Base-by-base conservation (phyloP, 2,888 invertebrate genomes). In the Erebia palarica region DNA sequence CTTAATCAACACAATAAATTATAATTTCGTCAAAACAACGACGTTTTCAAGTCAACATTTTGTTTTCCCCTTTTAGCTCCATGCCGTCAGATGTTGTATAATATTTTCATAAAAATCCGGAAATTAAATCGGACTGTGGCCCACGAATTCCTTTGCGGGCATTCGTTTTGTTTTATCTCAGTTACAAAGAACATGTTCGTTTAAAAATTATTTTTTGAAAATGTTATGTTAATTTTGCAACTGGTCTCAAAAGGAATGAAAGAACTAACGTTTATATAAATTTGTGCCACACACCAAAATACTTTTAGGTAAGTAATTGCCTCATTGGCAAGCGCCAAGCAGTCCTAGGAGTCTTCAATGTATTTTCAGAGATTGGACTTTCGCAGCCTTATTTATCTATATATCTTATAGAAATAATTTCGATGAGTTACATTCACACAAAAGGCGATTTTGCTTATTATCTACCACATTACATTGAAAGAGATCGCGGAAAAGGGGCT, bases 21-120 rank as follows among this genome's bases (percentile, higher is more conserved):
- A 36, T 36, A 36, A 36, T 36, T 36, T 36, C 7, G 36, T 36
- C 36, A 36, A 36, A 36, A 36, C 36, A 36, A 36, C 27, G 27
- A 27, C 36, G 36, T 36, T 36, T 36, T 36, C 36, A 36, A 36
- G 36, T 36, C 5, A 7, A 74, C 72, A 70, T 21, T 71, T 74
- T 70, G 70, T 73, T 73, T 69, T 72, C 70, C 74, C 66, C 74
- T 74, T 74, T 60, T 69, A 18, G 18, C 68, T 51, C 53, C 67
- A 18, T 47, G 49, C 73, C 74, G 70, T 71, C 74, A 76, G 77
- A 75, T 75, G 75, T 71, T 75, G 77, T 75, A 75, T 76, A 74
- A 75, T 73, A 69, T 77, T 76, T 76, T 75, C 75, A 75, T 75
- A 77, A 74, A 74, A 74, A 73, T 68, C 70, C 74, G 75, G 77